phyloP scores from a whole-genome alignment of 1,140 invertebrate species.

The Macrobrachium rosenbergii region DNA sequence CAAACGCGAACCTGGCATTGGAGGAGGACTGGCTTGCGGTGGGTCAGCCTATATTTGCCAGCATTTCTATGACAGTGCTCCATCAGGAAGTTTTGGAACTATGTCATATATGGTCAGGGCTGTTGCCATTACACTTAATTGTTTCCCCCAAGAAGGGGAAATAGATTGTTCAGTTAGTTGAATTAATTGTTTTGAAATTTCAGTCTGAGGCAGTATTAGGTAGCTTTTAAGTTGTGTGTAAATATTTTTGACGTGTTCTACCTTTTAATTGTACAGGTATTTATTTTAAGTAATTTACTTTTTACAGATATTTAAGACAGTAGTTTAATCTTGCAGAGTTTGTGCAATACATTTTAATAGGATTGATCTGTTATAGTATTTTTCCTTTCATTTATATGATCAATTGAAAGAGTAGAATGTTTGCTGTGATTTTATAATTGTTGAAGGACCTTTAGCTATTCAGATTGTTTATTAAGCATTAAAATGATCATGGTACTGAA shows the following conservation, averaged over 20 bases:
- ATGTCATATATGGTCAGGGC: slow-evolving; percentile 97
- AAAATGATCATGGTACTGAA: no score
- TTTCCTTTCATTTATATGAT: no score
- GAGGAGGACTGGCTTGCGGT: slow-evolving; percentile 83
- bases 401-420: no score
- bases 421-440: no score
- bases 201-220: slow-evolving; percentile 10
- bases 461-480: no score
- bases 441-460: no score
- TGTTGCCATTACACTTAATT: slow-evolving; percentile 80
- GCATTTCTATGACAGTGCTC: slow-evolving; percentile 98
- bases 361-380: no score
- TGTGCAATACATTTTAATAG: no score
- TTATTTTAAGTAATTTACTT: no score
- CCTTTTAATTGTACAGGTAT: no score
- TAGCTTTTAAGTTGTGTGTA: neutral
- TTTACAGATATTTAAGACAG: no score
- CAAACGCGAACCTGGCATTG: slow-evolving; percentile 72
- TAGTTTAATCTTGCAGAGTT: no score
- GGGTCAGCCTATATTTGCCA: slow-evolving; percentile 95
- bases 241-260: neutral
- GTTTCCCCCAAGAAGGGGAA: slow-evolving; percentile 81
- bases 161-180: slow-evolving; percentile 85
- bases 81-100: slow-evolving; percentile 95
- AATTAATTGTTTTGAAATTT: slow-evolving; percentile 50